Percentiles rank a stretch among this genome's conserved stretches.
phyloP scores from a whole-genome alignment of 1,140 invertebrate genomes.

The Drosophila ogumai region DNA sequence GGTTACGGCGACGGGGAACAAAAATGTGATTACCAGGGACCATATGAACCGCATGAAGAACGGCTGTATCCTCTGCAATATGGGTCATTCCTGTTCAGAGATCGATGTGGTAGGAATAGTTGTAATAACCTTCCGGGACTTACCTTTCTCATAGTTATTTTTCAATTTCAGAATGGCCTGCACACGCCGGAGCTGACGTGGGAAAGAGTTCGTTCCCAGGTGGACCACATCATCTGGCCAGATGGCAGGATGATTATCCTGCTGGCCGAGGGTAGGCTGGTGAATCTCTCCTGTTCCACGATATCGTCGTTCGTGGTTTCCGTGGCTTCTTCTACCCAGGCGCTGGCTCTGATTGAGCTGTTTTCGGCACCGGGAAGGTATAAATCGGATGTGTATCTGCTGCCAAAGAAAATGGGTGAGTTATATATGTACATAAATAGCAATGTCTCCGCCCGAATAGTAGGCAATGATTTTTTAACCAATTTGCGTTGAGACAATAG shows the following conservation, averaged over 20 bases:
- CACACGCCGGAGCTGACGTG: conserved; percentile 97
- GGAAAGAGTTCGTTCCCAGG: conserved; percentile 98
- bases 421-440: neutral
- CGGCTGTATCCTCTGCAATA: conserved; percentile 98
- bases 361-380: conserved; percentile 96
- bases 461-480: too few relatives aligned
- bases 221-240: conserved; percentile 98
- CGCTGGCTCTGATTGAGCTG: conserved; percentile 97
- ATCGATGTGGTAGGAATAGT: conserved; percentile 93
- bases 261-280: conserved; percentile 96
- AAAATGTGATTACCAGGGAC: conserved; percentile 96
- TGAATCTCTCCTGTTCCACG: conserved; percentile 98
- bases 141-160: neutral
- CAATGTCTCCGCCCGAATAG: neutral
- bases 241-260: conserved; percentile 96
- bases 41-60: conserved; percentile 99
- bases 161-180: conserved; percentile 91
- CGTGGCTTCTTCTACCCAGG: conserved; percentile 97
- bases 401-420: conserved; percentile 99
- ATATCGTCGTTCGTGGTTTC: conserved; percentile 98
- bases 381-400: conserved; percentile 97
- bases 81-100: conserved; percentile 99
- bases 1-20: conserved; percentile 98
- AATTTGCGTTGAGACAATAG: neutral
- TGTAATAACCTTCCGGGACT: accelerated